Conservation (phyloP, 2,113 vertebrate species). For the Electrona antarctica region DNA sequence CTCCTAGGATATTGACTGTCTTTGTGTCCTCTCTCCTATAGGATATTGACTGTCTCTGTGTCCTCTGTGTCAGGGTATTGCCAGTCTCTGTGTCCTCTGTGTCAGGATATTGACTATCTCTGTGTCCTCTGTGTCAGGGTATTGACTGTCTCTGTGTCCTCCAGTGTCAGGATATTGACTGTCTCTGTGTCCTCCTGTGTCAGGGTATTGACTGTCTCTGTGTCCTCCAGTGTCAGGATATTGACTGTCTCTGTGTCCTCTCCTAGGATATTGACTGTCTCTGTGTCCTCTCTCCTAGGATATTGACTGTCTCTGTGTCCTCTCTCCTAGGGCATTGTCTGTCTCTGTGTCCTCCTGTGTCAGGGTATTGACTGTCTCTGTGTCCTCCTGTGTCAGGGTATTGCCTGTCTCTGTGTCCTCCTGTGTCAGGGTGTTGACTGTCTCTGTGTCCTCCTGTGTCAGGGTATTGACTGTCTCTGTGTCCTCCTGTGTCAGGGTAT, state of each 20-base stretch:
- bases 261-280: background rate
- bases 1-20: too few species aligned
- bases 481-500: background rate
- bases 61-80: conserved; percentile 84
- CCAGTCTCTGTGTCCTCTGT: conserved; percentile 39
- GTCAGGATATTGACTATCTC: too few species aligned
- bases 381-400: background rate
- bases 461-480: conserved; percentile 89
- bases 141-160: background rate
- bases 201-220: conserved; percentile 4
- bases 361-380: background rate
- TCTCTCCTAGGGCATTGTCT: too few species aligned
- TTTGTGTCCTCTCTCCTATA: background rate
- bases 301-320: background rate
- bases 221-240: too few species aligned
- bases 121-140: background rate
- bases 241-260: background rate
- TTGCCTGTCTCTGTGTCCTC: background rate
- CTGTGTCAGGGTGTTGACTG: conserved; percentile 9
- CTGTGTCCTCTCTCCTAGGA: too few species aligned
- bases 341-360: too few species aligned
- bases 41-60: conserved; percentile 18
- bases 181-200: background rate
- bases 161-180: too few species aligned
- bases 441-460: conserved; percentile 23